Percentiles rank a stretch among this genome's conserved stretches.
These are phyloP conservation scores for Acanthosoma haemorrhoidale DNA, from an alignment of 2,888 invertebrate genomes.

Conservation along the genomic window DNA sequence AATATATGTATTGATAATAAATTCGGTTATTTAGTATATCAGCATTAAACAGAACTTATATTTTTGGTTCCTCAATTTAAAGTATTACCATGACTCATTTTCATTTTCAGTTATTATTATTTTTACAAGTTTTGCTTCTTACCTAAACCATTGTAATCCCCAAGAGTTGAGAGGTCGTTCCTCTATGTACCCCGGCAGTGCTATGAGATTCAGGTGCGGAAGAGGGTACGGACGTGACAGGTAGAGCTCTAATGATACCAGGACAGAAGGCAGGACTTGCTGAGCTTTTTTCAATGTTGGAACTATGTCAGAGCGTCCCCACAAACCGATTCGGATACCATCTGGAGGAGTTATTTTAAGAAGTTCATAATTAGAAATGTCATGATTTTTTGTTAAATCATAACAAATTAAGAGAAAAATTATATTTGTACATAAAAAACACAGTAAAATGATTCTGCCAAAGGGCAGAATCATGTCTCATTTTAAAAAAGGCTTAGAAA, in stretches of 20 bases:
- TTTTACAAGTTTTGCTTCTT: conserved; percentile 40
- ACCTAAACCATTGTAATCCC: conserved; percentile 76
- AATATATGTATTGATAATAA: no score
- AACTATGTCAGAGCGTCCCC: conserved; percentile 60
- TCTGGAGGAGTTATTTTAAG: no score
- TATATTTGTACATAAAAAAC: background rate
- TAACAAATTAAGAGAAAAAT: background rate
- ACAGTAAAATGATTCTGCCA: background rate
- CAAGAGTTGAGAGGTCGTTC: conserved; percentile 71
- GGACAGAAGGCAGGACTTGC: conserved; percentile 40
- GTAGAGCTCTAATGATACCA: conserved; percentile 41
- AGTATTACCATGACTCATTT: no score
- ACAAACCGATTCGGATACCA: conserved; percentile 52
- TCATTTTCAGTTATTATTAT: background rate
- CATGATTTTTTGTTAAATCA: background rate
- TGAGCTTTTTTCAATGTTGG: conserved; percentile 50
- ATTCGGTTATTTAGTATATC: no score
- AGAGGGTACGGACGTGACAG: conserved; percentile 49
- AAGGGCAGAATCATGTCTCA: background rate
- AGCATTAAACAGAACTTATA: no score
- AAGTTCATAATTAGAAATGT: background rate
- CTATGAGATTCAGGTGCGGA: conserved; percentile 64
- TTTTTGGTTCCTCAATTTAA: no score
- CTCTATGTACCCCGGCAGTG: conserved; percentile 64
- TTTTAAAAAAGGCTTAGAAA: background rate